Base-by-base conservation (phyloP, 2,888 invertebrate species). In the Drosophila buzzatii region DNA sequence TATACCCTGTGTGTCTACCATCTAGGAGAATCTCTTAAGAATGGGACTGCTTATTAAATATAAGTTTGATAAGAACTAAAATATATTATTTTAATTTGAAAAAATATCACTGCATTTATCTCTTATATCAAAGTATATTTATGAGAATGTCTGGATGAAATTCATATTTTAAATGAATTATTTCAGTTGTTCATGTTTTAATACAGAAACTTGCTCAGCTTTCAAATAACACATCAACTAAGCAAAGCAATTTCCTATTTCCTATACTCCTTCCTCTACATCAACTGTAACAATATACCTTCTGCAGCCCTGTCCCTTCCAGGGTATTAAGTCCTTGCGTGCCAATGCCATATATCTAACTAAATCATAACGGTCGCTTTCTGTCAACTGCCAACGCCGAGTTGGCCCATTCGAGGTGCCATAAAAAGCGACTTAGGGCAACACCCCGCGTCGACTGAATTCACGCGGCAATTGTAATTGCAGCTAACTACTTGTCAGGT, bases 321-420 rank as follows among this genome's bases (percentile, higher is more conserved):
- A 76, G 81, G 81, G 72, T 47, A 63, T 14, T 23, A 63, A 61
- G 57, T 51, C 65, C 33, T 80, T 53, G 79, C 79, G 79, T 80
- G 82, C 51, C 35, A 63, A 27, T 60, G 70, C 12, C 63, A 63
- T 65, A 80, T 82, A 81, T 56, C 59, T 51, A 53, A 51, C 58
- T 60, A 84, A 89, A 90, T 86, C 82, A 89, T 86, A 86, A 86
- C 87, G 90, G 86, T 73, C 77, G 62, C 79, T 72, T 73, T 66
- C 62, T 81, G 68, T 66, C 59, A 49, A 49, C 56, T 61, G 44
- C 56, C 47, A 39, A 27, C 9, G 9, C 31, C 33, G 31, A 12
- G 49, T 51, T 51, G 18, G 49, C 16, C 63, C 64, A 77, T 56
- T 69, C 61, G 73, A 89, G 90, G 89, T 87, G 88, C 73, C 83